Percentiles rank a stretch among this genome's conserved stretches.
These are phyloP conservation scores for Zaprionus ghesquierei DNA, from an alignment of 1,140 invertebrate genomes.

Conservation along the genomic window DNA sequence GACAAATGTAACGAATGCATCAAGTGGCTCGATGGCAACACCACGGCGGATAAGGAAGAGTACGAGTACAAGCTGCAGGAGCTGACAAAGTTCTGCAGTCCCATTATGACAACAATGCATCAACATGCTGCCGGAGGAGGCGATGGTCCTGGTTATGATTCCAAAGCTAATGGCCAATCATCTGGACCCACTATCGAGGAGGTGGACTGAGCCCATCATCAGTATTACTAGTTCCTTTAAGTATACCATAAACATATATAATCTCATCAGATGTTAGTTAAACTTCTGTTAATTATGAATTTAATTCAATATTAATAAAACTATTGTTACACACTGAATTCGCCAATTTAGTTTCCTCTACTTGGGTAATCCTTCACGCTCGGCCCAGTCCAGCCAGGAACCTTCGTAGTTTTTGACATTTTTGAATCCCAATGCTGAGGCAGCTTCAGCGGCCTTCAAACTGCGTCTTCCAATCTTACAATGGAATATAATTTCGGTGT, in stretches of 20 bases:
- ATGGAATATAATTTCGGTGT: conserved; percentile 86
- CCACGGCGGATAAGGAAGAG: conserved; percentile 86
- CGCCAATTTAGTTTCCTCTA: conserved; percentile 18
- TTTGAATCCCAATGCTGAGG: conserved; percentile 85
- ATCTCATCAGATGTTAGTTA: not conserved
- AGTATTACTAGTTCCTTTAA: conserved; percentile 19
- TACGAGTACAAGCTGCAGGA: conserved; percentile 86
- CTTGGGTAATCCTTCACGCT: conserved; percentile 83
- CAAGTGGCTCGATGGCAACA: conserved; percentile 87
- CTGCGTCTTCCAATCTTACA: conserved; percentile 86
- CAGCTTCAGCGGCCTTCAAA: conserved; percentile 84
- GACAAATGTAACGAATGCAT: conserved; percentile 84
- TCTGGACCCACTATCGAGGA: conserved; percentile 89
- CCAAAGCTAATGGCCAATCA: conserved; percentile 75
- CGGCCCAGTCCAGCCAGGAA: conserved; percentile 83
- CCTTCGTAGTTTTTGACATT: conserved; percentile 82
- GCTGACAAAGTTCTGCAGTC: conserved; percentile 84
- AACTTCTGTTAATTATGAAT: conserved; percentile 18
- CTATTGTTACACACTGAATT: not conserved
- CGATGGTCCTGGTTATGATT: conserved; percentile 32
- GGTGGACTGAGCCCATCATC: conserved; percentile 85
- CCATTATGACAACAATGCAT: conserved; percentile 86
- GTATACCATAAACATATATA: not conserved
- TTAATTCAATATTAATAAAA: conserved; percentile 21
- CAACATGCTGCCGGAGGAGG: conserved; percentile 44